Evolutionary conservation across 2,113 vertebrate genomes (phyloP).

Genomic region (Phalacrocorax pelagicus): DNA sequence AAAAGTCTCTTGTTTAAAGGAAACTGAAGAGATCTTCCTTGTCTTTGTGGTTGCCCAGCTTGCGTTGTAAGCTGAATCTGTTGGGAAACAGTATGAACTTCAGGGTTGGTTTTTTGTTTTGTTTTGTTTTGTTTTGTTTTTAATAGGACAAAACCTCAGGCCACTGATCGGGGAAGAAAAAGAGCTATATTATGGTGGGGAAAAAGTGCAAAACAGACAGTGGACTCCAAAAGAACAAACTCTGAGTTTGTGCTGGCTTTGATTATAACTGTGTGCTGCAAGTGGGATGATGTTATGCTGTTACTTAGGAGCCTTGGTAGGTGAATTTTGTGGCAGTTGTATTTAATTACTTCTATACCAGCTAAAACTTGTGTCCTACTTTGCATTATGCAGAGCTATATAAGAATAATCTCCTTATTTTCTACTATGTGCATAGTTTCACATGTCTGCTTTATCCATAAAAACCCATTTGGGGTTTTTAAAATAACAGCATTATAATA

Average conservation of each 20-base stretch:
- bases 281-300: not conserved
- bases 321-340: not conserved
- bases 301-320: not conserved
- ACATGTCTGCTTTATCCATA: not conserved
- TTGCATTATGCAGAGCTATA: not conserved
- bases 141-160: not conserved
- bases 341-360: not conserved
- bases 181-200: not conserved
- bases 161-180: not conserved
- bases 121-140: not conserved
- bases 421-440: not conserved
- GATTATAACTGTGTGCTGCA: not conserved
- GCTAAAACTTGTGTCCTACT: not conserved
- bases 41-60: not conserved
- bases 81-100: not conserved
- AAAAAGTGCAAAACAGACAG: not conserved
- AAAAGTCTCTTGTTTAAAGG: not conserved
- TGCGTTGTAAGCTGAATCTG: not conserved
- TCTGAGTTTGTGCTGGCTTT: not conserved
- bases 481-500: not conserved
- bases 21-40: not conserved
- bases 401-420: not conserved
- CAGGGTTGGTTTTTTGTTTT: not conserved
- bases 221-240: not conserved
- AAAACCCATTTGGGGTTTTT: not conserved